A percentile compares a stretch with the other conserved stretches of the same genome.
Conservation (phyloP, 2,113 vertebrate species). For the Myotis davidii region DNA sequence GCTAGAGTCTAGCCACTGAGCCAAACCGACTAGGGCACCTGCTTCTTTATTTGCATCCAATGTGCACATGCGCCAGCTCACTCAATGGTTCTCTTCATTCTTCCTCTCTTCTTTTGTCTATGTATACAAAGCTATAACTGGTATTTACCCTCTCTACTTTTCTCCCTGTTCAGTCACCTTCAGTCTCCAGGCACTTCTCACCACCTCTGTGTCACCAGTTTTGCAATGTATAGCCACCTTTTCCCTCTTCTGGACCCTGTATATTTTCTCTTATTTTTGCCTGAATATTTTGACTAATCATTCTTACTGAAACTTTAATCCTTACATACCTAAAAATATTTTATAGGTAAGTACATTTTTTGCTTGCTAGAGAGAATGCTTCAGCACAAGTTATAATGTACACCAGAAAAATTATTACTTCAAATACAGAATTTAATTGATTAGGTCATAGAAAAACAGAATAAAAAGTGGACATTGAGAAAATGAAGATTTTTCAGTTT, state of each 20-base stretch:
- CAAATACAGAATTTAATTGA: neutral
- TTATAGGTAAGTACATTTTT: neutral
- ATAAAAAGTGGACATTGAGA: neutral
- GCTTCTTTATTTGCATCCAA: neutral
- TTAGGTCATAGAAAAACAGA: neutral
- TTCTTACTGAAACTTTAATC: neutral
- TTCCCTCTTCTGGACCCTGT: neutral
- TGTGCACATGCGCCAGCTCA: neutral
- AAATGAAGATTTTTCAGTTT: neutral
- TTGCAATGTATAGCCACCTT: neutral
- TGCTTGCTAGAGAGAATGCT: neutral
- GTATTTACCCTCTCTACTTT: neutral
- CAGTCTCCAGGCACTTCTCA: neutral
- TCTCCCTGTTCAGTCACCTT: neutral
- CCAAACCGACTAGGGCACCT: too few species aligned
- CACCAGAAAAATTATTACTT: neutral
- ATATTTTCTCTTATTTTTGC: neutral
- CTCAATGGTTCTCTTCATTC: neutral
- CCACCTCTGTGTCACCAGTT: neutral
- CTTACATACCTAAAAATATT: neutral
- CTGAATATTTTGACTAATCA: neutral
- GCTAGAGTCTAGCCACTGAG: too few species aligned
- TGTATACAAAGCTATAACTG: neutral
- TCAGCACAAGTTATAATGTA: neutral
- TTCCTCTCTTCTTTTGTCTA: neutral